Evolutionary conservation across 2,113 vertebrate genomes (phyloP).

Genomic region (Lutjanus erythropterus): DNA sequence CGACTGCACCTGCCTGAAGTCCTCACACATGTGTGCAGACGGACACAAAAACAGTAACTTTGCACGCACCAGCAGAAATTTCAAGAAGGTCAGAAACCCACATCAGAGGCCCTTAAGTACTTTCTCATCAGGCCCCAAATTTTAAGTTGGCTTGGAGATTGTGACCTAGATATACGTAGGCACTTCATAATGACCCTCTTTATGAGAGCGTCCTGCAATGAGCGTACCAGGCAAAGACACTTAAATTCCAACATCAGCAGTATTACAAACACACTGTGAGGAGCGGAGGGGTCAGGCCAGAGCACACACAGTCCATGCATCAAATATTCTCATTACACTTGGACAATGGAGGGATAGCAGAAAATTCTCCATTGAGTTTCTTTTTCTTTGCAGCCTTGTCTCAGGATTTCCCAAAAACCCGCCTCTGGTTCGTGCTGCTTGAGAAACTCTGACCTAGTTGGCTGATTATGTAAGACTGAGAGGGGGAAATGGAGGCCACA

Average conservation of each 20-base stretch:
- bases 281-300: not conserved
- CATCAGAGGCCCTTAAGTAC: conserved; percentile 5
- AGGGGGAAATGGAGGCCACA: conserved; percentile 34
- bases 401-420: conserved; percentile 22
- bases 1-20: too few relatives aligned
- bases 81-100: conserved; percentile 28
- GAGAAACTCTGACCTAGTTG: conserved; percentile 50
- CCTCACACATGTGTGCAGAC: not conserved
- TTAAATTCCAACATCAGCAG: not conserved
- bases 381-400: not conserved
- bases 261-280: not conserved
- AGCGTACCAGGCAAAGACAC: not conserved
- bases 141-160: conserved; percentile 10
- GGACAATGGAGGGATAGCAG: not conserved
- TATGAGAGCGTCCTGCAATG: not conserved
- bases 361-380: not conserved
- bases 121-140: conserved; percentile 21
- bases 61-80: conserved; percentile 12
- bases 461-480: conserved; percentile 40
- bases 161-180: conserved; percentile 34
- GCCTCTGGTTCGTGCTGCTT: conserved; percentile 7
- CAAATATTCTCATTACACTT: not conserved
- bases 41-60: conserved; percentile 9
- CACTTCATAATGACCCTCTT: not conserved
- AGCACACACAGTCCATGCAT: not conserved